Evolutionary conservation across 1,140 invertebrate genomes (phyloP), one percentile per base, ranked within the genome.

Genomic region (Chrysopa pallens): DNA sequence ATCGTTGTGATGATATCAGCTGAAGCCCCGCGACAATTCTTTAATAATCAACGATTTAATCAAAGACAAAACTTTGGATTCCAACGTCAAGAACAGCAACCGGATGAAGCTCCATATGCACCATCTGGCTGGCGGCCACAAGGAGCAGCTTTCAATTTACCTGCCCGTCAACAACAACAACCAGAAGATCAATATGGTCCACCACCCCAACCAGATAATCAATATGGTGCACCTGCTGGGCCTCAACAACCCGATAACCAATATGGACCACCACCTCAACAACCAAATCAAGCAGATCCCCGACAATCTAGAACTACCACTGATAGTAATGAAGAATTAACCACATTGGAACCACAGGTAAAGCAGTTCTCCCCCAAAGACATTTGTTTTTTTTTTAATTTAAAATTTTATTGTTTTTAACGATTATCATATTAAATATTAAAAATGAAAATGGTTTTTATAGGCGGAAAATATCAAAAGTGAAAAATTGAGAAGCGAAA

Each of bases 101-200:
- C 48, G 7, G 36, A 40, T 5, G 27, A 41, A 29, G 43, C 45
- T 8, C 52, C 56, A 12, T 60, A 59, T 33, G 29, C 38, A 28
- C 48, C 54, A 15, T 49, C 53, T 29, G 58, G 57, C 27, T 55
- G 53, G 48, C 48, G 49, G 37, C 58, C 58, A 29, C 29, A 47
- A 11, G 56, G 56, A n/a, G 51, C 50, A 38, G 38, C 43, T n/a
- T 58, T 58, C 42, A 48, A 46, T 38, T 38, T 53, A 28, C 55
- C 57, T 6, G 15, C 48, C 37, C 44, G 40, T 9, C 46, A 49
- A 42, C 39, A 46, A 39, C 42, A 42, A 23, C 47, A 15, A 15
- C 39, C 11, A 49, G 47, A 31, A 52, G 53, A 39, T 49, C 52
- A 14, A 52, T 54, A 39, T 47, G 37, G 44, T 15, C 43, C 46